Base-by-base conservation (phyloP, 2,797 vertebrate species). In the Leptoclinus maculatus region DNA sequence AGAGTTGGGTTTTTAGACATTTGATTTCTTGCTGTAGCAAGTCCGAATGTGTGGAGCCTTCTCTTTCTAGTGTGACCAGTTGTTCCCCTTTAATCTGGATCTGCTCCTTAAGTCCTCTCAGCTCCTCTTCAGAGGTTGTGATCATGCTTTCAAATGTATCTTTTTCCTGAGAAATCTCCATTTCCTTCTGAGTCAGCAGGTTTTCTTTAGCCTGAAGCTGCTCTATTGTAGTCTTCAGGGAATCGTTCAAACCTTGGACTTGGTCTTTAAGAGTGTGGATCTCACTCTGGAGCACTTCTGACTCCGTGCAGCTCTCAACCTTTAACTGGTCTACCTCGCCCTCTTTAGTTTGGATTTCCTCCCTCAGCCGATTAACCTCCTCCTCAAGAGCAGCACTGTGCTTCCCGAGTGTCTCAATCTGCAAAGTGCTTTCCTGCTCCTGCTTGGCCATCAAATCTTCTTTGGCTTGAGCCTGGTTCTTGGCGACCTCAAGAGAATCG, bases 41-140 rank as follows among this genome's bases (percentile, higher is more conserved):
- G 3, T 87, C 83, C 34, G 82, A 84, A 14, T 86, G 78, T 4
- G 1, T 13, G 3, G 79, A 57, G 11, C 45, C 66, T 5, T 91
- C 84, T 2, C 77, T 29, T 19, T 73, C 57, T 5, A 87, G 2
- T 0, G 13, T 45, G 25, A 58, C 2, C 47, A 93, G 23, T 7
- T 88, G 74, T 4, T 91, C 71, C 19, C 90, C 89, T 75, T 88
- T 89, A 10, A 41, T 10, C 23, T 58, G 60, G 5, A 92, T 84
- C 49, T 88, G 57, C 9, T 85, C 80, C 1, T 1, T 82, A 0
- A 91, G 85, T 0, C 5, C 51, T 9, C 56, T 77, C 1, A 94
- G 59, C 27, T 95, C 93, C 43, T 91, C 84, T 38, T 96, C 90
- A 75, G 87, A 82, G 1, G 29, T 43, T 12, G 39, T 25, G 25